phyloP scores from a whole-genome alignment of 2,797 vertebrate genomes.

The Cossypha heuglini region DNA sequence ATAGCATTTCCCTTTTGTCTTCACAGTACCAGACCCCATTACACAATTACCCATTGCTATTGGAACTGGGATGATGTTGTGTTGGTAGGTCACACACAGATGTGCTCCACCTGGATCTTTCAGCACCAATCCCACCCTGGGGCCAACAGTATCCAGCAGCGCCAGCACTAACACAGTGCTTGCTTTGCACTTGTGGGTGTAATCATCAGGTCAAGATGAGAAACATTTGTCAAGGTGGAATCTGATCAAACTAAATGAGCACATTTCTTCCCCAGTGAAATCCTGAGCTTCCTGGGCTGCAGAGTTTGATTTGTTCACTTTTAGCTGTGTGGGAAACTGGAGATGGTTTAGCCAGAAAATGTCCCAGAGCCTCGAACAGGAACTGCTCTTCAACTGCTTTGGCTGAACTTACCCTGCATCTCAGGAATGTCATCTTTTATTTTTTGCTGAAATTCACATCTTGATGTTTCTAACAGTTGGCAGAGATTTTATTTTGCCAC shows the following conservation, averaged over 20 bases:
- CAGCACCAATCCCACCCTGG: not conserved
- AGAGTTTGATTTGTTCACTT: not conserved
- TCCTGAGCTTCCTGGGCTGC: not conserved
- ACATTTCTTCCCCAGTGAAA: not conserved
- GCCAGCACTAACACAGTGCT: not conserved
- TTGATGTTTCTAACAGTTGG: not conserved
- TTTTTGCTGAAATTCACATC: not conserved
- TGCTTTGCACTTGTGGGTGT: not conserved
- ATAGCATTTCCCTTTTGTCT: not conserved
- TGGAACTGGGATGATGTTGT: not conserved
- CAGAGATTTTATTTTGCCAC: not conserved
- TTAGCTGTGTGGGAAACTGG: not conserved
- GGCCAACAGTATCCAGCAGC: not conserved
- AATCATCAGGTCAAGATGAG: not conserved
- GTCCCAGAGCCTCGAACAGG: not conserved
- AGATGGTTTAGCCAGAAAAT: not conserved
- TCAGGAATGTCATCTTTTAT: not conserved
- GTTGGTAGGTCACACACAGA: not conserved
- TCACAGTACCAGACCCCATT: not conserved
- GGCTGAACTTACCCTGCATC: not conserved
- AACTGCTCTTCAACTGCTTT: not conserved
- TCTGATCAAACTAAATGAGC: not conserved
- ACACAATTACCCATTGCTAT: rapidly evolving
- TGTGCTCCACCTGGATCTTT: not conserved
- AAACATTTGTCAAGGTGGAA: not conserved